Percentiles rank a stretch among this genome's conserved stretches.
Evolutionary conservation across 2,113 vertebrate species (phyloP).

Genomic region (Trinectes maculatus): DNA sequence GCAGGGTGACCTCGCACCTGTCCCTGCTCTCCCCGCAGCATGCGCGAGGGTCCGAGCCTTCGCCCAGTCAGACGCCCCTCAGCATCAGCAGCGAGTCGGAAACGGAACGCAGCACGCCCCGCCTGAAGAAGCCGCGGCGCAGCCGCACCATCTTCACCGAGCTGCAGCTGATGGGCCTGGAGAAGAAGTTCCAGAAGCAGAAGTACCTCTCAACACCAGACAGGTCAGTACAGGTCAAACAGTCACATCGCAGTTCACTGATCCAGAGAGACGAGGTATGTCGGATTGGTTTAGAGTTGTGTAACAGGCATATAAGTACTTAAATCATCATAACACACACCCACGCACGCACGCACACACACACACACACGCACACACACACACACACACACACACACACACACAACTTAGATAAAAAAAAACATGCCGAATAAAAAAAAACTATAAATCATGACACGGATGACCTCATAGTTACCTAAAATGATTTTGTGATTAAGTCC

Average conservation of each 20-base stretch:
- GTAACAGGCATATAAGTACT: too few species aligned
- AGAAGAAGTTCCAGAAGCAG: constrained; percentile 99
- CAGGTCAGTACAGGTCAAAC: constrained; percentile 83
- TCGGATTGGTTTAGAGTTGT: too few species aligned
- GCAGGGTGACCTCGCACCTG: constrained; percentile 75
- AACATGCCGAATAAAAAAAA: neutral
- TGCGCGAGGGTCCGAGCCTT: constrained; percentile 63
- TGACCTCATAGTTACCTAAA: constrained; percentile 6
- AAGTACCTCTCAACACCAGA: constrained; percentile 98
- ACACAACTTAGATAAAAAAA: neutral
- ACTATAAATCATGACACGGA: neutral
- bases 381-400: too few species aligned
- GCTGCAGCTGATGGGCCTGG: constrained; percentile 96
- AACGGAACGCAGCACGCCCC: constrained; percentile 84
- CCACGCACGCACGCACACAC: too few species aligned
- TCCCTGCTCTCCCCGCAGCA: constrained; percentile 66
- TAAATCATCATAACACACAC: too few species aligned
- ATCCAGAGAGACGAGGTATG: neutral
- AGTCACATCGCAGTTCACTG: neutral
- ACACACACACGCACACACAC: too few species aligned
- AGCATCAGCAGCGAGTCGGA: constrained; percentile 94
- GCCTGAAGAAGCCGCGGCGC: constrained; percentile 92
- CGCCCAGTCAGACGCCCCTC: constrained; percentile 81
- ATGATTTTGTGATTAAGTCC: constrained; percentile 6
- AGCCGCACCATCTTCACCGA: constrained; percentile 98